Evolutionary conservation across 2,797 vertebrate genomes (phyloP), one percentile per base, ranked within the genome.

Genomic region (Typhlichthys eigenmanni): DNA sequence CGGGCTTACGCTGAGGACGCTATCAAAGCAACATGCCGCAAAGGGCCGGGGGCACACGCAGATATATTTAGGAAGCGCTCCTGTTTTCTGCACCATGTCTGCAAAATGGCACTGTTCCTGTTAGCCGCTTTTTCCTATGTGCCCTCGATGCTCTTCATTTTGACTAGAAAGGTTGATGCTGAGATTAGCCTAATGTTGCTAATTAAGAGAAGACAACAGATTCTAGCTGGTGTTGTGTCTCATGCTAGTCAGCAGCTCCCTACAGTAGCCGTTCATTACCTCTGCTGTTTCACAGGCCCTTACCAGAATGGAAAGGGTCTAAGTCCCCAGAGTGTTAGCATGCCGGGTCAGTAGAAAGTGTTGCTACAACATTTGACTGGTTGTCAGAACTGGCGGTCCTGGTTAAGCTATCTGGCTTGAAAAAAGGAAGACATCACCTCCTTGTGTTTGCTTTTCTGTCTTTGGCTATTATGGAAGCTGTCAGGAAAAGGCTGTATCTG

Each of bases 261-360:
- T 80, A 64, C 89, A 89, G 88, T 91, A 62, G 78, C 77, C 82
- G 78, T 86, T 89, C 88, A 89, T 90, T 87, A 90, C 82, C 81
- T 82, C 64, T 69, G 80, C 62, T 69, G 46, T 81, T 84, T 75
- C 55, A 45, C 69, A 61, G 17, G 78, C 69, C 83, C 80, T 84
- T 85, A 54, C 50, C 70, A 76, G 79, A 83, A 69, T 59, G 76
- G 74, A 69, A 75, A 64, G 62, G 55, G 62, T 71, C 64, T 55
- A 65, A 64, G 75, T 77, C 80, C 81, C 75, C 65, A 69, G 74
- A 81, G 75, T 74, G 71, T 69, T 72, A 58, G 73, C 58, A 68
- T 75, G 74, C 66, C 49, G 64, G 75, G 74, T 75, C 77, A 80
- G 86, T 87, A 86, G 54, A 71, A 75, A 70, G 64, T 75, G 66